These are phyloP conservation scores for Ptychoptera contaminata DNA, from an alignment of 2,888 invertebrate genomes.

Conservation along the genomic window DNA sequence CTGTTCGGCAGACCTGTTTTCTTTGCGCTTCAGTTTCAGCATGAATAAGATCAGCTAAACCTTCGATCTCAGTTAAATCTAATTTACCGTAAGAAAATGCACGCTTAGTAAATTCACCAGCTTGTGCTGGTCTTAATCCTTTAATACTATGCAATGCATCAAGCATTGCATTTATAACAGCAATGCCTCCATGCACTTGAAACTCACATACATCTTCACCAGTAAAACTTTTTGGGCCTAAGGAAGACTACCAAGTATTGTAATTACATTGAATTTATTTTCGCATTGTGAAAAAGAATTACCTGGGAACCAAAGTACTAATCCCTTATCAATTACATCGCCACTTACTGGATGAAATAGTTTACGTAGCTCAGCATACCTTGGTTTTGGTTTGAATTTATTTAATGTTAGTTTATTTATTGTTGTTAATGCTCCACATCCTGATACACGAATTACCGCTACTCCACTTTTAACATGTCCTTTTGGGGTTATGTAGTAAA, in stretches of 20 bases:
- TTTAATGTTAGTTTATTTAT: constrained; percentile 38
- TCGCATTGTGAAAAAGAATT: too few species aligned
- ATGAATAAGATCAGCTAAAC: constrained; percentile 64
- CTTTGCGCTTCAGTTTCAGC: constrained; percentile 77
- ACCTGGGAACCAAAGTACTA: constrained; percentile 73
- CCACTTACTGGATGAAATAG: constrained; percentile 44
- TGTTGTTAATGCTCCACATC: constrained; percentile 40
- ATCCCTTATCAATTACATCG: constrained; percentile 52
- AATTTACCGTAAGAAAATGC: constrained; percentile 71
- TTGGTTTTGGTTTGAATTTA: constrained; percentile 36
- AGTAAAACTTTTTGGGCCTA: constrained; percentile 69
- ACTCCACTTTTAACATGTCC: constrained; percentile 67
- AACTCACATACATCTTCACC: constrained; percentile 79
- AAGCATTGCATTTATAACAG: constrained; percentile 53
- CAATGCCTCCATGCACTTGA: constrained; percentile 72
- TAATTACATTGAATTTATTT: not conserved
- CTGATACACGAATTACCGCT: constrained; percentile 64
- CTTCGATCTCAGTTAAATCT: constrained; percentile 71
- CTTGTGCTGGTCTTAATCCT: constrained; percentile 48
- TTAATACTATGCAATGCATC: constrained; percentile 42
- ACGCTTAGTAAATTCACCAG: constrained; percentile 75
- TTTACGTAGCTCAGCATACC: constrained; percentile 42
- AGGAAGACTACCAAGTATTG: not conserved
- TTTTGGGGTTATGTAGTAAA: not conserved
- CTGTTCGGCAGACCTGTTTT: constrained; percentile 49